Evolutionary conservation across 2,797 vertebrate genomes (phyloP).

Genomic region (Semaprochilodus insignis): DNA sequence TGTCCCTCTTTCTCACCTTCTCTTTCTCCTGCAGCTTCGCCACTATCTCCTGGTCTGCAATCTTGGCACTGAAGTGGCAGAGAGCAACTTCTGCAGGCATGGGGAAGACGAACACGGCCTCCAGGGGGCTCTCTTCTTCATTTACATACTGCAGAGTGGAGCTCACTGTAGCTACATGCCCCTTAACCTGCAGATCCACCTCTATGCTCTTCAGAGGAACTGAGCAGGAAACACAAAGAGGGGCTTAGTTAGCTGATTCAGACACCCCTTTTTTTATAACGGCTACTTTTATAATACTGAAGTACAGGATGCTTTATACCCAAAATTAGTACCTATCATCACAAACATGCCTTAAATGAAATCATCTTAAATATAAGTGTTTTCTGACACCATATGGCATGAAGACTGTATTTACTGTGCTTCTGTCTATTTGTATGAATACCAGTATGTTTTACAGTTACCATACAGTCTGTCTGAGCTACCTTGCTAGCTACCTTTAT

Average conservation of each 20-base stretch:
- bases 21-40: constrained; percentile 83
- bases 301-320: too few relatives aligned
- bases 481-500: too few relatives aligned
- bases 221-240: constrained; percentile 50
- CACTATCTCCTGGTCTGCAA: constrained; percentile 79
- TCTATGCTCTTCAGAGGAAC: constrained; percentile 83
- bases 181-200: constrained; percentile 77
- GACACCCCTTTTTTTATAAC: not conserved
- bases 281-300: too few relatives aligned
- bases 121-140: constrained; percentile 76
- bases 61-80: constrained; percentile 82
- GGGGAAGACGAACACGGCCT: constrained; percentile 85
- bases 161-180: constrained; percentile 82
- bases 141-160: constrained; percentile 84
- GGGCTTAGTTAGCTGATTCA: not conserved
- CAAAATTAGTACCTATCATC: too few relatives aligned
- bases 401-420: too few relatives aligned
- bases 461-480: too few relatives aligned
- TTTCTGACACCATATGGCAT: too few relatives aligned
- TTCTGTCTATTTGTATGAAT: too few relatives aligned
- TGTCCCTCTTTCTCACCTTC: constrained; percentile 67
- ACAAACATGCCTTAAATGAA: too few relatives aligned
- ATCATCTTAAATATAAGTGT: too few relatives aligned
- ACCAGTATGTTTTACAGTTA: too few relatives aligned
- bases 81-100: constrained; percentile 84